Conservation (phyloP, 2,113 vertebrate genomes). For the Leucopternis melanops region DNA sequence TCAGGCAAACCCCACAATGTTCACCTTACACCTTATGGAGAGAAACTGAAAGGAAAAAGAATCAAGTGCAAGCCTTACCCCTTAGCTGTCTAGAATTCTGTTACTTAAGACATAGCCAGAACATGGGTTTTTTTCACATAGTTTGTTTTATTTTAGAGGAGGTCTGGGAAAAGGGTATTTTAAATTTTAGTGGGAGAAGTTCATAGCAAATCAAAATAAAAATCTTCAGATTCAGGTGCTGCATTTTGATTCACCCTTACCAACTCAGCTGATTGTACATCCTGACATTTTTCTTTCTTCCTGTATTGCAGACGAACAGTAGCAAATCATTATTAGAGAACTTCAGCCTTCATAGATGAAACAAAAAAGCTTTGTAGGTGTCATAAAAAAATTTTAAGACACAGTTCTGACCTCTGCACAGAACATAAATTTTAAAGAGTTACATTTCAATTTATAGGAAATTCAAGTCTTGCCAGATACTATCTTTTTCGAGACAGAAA, state of each 20-base stretch:
- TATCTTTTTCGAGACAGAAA: neutral
- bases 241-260: neutral
- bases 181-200: neutral
- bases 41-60: neutral
- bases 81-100: neutral
- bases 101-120: neutral
- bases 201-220: neutral
- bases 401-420: neutral
- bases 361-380: neutral
- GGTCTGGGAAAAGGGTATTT: neutral
- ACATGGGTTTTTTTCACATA: fast-evolving
- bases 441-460: neutral
- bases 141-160: neutral
- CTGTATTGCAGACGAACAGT: neutral
- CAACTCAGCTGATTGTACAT: neutral
- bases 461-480: neutral
- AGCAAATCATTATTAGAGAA: neutral
- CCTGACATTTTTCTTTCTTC: neutral
- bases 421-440: neutral
- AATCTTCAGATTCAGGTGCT: neutral
- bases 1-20: neutral
- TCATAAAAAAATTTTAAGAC: neutral
- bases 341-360: neutral
- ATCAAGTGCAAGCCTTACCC: neutral
- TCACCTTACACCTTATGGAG: neutral